Evolutionary conservation across 2,797 vertebrate species (phyloP).

Genomic region (Neosilurus mollespiculum): DNA sequence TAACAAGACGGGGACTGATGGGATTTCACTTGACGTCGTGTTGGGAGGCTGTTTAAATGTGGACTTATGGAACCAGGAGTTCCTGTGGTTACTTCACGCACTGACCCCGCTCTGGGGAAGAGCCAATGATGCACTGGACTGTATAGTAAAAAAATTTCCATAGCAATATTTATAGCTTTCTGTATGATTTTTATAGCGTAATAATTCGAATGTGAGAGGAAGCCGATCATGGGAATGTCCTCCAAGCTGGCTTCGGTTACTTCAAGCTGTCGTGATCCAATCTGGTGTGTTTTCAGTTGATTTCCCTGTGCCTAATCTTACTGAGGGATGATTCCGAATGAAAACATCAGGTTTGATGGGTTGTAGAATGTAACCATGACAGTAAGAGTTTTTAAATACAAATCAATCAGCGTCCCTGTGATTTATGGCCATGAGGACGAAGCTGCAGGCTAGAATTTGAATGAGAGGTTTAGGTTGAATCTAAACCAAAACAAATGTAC

Average conservation of each 20-base stretch:
- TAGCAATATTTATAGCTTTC: conserved; percentile 85
- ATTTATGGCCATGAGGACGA: conserved; percentile 59
- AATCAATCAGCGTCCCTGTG: conserved; percentile 43
- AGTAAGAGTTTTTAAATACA: conserved; percentile 22
- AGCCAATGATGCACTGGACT: conserved; percentile 83
- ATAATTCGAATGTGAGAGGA: conserved; percentile 49
- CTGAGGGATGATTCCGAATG: background rate
- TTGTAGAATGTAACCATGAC: conserved; percentile 34
- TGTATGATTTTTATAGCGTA: conserved; percentile 66
- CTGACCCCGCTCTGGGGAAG: conserved; percentile 73
- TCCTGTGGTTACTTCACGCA: conserved; percentile 72
- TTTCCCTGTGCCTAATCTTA: conserved; percentile 46
- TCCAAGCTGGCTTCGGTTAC: conserved; percentile 63
- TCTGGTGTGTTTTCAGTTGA: conserved; percentile 11
- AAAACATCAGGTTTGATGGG: conserved; percentile 1
- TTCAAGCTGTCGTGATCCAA: conserved; percentile 64
- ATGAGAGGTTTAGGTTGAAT: conserved; percentile 29
- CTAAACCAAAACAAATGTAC: conserved; percentile 19
- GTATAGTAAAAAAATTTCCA: conserved; percentile 75
- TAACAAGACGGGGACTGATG: conserved; percentile 35
- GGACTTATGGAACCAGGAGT: conserved; percentile 65
- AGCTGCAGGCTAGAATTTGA: conserved; percentile 24
- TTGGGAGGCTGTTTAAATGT: conserved; percentile 41
- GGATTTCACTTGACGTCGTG: conserved; percentile 32
- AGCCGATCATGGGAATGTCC: conserved; percentile 56